A percentile compares a stretch with the other conserved stretches of the same genome.
These are phyloP conservation scores for Rapana venosa DNA, from an alignment of 2,888 invertebrate species.

Conservation along the genomic window DNA sequence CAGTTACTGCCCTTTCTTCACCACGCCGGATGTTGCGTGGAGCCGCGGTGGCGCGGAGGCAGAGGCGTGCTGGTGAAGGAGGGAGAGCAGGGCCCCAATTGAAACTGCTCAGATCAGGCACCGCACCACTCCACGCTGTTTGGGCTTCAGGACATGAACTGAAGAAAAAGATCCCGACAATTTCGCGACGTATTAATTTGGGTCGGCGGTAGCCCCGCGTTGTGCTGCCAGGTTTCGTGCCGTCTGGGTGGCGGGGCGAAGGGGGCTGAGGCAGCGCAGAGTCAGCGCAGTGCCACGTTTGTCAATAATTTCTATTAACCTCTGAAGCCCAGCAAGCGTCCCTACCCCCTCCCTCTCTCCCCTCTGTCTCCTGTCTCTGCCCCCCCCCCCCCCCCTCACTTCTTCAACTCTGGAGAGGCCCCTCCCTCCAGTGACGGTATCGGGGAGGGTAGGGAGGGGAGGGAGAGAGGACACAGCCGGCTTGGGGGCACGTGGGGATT, in stretches of 20 bases:
- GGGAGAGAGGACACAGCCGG: background rate
- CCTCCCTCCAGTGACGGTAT: background rate
- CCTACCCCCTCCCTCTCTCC: background rate
- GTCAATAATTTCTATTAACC: conserved; percentile 47
- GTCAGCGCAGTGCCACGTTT: conserved; percentile 33
- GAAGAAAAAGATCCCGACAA: conserved; percentile 11
- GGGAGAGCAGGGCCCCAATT: background rate
- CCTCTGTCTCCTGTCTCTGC: background rate
- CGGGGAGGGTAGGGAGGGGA: background rate
- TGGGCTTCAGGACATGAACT: conserved; percentile 36
- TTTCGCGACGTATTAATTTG: conserved; percentile 35
- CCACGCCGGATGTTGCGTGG: conserved; percentile 26
- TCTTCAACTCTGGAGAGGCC: background rate
- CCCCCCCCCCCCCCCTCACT: background rate
- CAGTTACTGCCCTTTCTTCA: conserved; percentile 28
- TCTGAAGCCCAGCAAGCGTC: conserved; percentile 37
- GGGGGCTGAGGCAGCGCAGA: background rate
- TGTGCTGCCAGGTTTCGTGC: conserved; percentile 31
- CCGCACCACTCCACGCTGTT: conserved; percentile 21
- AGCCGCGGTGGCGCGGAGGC: conserved; percentile 22
- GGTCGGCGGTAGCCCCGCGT: background rate
- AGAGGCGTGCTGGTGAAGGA: background rate
- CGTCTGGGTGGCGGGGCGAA: conserved; percentile 22
- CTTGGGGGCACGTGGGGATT: background rate
- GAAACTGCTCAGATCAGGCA: conserved; percentile 29